Base-by-base conservation (phyloP, 2,888 invertebrate genomes). In the Diarsia brunnea region DNA sequence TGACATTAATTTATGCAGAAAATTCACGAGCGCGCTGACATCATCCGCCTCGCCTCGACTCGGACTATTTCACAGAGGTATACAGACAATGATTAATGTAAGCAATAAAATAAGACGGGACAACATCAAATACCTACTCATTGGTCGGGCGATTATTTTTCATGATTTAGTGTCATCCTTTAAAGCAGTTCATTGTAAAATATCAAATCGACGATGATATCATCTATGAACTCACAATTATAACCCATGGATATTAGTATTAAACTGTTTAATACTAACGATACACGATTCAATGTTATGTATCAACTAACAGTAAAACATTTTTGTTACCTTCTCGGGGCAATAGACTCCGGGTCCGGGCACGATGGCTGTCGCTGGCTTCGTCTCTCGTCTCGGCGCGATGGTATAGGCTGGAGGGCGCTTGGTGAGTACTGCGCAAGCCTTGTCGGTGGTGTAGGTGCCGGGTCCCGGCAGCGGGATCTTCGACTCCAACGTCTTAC, bases 351-450 rank as follows among this genome's bases (percentile, higher is more conserved):
- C 98, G 0, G 98, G 98, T 43, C 97, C 97, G 0, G 97, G 97
- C 0, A 97, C 93, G 16, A 93, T 88, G 1, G 93, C 95, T 5
- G 97, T 89, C 0, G 96, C 93, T 31, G 90, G 93, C 84, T 91
- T 94, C 38, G 91, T 80, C 77, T 96, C 95, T 83, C 97, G 90
- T 79, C 96, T 92, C 11, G 96, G 97, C 55, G 98, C 98, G 96
- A 99, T 98, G 53, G 98, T 98, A 93, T 98, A 99, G 49, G 98
- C 97, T 0, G 99, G 99, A 19, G 98, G 97, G 82, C 97, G 94
- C 81, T 93, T 95, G 4, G 89, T 89, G 16, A 96, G 89, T 24
- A 93, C 95, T 24, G 95, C 89, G 0, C 95, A 92, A 21, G 97
- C 97, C 81, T 97, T 97, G 75, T 97, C 97, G n/a, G 97, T 96